Evolutionary conservation across 2,888 invertebrate genomes (phyloP).

Genomic region (Drosophila phalerata): DNA sequence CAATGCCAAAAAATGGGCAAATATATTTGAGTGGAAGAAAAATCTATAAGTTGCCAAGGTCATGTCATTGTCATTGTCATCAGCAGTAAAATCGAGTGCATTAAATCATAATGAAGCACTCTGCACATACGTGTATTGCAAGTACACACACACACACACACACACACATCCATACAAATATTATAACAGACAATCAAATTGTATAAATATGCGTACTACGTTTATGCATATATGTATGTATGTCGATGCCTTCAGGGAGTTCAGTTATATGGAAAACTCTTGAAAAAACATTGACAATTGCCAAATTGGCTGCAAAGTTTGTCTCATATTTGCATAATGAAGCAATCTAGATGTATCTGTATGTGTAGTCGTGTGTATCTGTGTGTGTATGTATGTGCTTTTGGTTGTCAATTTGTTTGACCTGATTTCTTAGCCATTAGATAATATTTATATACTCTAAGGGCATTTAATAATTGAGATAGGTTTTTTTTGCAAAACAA

Average conservation of each 20-base stretch:
- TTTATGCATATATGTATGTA: neutral
- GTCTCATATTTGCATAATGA: constrained; percentile 59
- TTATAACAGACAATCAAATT: constrained; percentile 36
- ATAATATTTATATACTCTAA: constrained; percentile 21
- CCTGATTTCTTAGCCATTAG: constrained; percentile 28
- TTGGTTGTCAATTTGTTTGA: constrained; percentile 16
- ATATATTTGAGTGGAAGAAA: neutral
- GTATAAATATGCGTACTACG: constrained; percentile 23
- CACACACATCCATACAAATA: constrained; percentile 6
- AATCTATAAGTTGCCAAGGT: neutral
- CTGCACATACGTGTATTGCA: constrained; percentile 11
- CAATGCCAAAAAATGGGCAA: neutral
- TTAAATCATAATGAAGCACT: constrained; percentile 18
- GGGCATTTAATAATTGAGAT: constrained; percentile 21
- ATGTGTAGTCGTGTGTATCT: neutral
- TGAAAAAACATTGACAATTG: constrained; percentile 54
- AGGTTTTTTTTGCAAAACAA: neutral
- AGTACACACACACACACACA: neutral
- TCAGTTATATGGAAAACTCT: constrained; percentile 17
- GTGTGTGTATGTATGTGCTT: neutral
- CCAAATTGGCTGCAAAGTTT: constrained; percentile 45
- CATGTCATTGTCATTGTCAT: constrained; percentile 7
- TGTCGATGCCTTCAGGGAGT: neutral
- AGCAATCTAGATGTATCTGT: constrained; percentile 4
- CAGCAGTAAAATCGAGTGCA: constrained; percentile 5